A percentile compares a stretch with the other conserved stretches of the same genome.
Conservation (phyloP, 2,113 vertebrate species). For the Amblyornis subalaris region DNA sequence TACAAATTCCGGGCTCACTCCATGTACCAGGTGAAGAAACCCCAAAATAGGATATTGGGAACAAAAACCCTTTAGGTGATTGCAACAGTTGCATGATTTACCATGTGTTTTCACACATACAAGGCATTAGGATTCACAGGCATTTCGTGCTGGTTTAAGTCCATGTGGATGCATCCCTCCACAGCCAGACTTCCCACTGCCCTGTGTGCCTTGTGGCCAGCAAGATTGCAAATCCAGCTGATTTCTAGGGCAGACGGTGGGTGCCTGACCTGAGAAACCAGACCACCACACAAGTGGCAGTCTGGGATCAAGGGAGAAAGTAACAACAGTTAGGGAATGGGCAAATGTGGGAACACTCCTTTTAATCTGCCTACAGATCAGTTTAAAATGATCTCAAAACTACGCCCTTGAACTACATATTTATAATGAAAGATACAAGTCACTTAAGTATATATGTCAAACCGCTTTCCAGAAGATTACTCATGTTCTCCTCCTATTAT, state of each 20-base stretch:
- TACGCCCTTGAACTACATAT: background rate
- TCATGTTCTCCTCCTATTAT: background rate
- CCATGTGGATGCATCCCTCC: background rate
- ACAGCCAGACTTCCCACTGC: background rate
- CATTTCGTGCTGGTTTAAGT: background rate
- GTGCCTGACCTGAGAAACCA: background rate
- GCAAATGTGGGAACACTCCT: background rate
- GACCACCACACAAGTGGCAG: background rate
- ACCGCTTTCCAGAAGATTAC: background rate
- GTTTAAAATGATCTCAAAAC: background rate
- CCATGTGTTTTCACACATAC: background rate
- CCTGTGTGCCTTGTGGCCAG: background rate
- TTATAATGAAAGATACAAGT: background rate
- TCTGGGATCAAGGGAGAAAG: background rate
- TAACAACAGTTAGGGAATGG: background rate
- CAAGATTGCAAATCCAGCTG: background rate
- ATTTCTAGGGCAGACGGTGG: background rate
- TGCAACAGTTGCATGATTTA: background rate
- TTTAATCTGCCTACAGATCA: background rate
- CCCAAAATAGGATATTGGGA: background rate
- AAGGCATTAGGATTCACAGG: background rate
- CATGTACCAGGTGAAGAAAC: constrained; percentile 14
- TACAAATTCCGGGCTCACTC: background rate
- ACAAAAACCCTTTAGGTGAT: background rate
- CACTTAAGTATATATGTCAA: background rate